Evolutionary conservation across 2,797 vertebrate genomes (phyloP).

Genomic region (Ambastaia sidthimunki): DNA sequence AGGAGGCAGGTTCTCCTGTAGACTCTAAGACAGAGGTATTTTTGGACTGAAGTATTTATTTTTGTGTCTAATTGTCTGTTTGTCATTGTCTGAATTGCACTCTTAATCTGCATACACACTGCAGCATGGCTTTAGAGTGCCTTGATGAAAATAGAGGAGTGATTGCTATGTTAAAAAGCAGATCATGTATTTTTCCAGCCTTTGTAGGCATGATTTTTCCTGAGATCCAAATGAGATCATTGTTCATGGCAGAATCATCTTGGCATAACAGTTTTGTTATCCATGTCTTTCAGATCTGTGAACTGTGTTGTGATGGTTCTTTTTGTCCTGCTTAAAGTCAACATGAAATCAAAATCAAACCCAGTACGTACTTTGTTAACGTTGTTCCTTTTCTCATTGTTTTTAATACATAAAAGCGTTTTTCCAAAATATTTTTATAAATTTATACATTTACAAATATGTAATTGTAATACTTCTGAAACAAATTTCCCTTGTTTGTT

Average conservation of each 20-base stretch:
- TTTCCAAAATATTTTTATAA: too few species aligned
- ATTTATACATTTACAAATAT: too few species aligned
- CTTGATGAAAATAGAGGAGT: background rate
- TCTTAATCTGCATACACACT: constrained; percentile 33
- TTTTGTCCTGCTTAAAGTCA: background rate
- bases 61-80: constrained; percentile 63
- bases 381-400: background rate
- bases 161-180: constrained; percentile 29
- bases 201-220: constrained; percentile 26
- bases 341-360: background rate
- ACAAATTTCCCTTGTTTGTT: too few species aligned
- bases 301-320: background rate
- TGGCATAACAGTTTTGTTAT: background rate
- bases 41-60: constrained; percentile 57
- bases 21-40: constrained; percentile 84
- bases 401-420: too few species aligned
- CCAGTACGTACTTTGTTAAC: background rate
- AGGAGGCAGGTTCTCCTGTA: constrained; percentile 77
- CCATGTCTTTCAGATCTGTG: background rate
- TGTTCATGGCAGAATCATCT: constrained; percentile 1
- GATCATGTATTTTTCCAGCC: constrained; percentile 29
- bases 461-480: too few species aligned
- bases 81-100: constrained; percentile 50
- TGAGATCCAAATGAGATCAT: constrained; percentile 20
- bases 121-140: constrained; percentile 41